Conservation (phyloP, 2,113 vertebrate species). For the Reinhardtius hippoglossoides region DNA sequence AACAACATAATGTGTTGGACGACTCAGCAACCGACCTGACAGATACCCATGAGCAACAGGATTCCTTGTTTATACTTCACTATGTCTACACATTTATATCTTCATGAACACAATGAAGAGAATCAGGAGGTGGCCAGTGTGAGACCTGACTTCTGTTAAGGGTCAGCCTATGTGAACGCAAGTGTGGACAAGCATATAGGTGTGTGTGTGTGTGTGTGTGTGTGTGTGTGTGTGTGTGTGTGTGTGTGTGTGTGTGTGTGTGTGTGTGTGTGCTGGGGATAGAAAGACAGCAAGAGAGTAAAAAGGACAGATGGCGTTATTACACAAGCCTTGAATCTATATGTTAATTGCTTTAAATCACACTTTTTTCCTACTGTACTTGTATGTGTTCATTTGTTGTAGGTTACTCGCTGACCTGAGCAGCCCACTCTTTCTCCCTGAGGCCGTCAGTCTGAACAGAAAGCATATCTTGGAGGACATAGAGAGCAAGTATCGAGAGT, state of each 20-base stretch:
- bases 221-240: neutral
- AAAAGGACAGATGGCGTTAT: neutral
- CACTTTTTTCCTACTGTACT: neutral
- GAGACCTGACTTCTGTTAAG: too few species aligned
- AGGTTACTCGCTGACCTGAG: constrained; percentile 76
- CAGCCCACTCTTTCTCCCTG: constrained; percentile 69
- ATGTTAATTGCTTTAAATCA: neutral
- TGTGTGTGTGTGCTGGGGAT: neutral
- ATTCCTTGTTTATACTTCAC: too few species aligned
- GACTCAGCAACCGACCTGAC: too few species aligned
- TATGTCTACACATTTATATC: too few species aligned
- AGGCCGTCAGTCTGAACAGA: constrained; percentile 66
- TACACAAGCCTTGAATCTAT: neutral
- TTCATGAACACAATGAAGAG: too few species aligned
- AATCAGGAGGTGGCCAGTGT: too few species aligned
- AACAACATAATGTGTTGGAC: too few species aligned
- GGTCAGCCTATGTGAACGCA: too few species aligned
- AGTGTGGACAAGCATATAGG: too few species aligned
- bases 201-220: too few species aligned
- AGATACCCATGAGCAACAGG: too few species aligned
- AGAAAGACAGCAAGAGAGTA: neutral
- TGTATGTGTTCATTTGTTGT: constrained; percentile 18
- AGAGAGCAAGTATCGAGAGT: constrained; percentile 76
- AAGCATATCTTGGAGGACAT: constrained; percentile 76
- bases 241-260: too few species aligned